Conservation (phyloP, 2,113 vertebrate species). For the Scortum barcoo region DNA sequence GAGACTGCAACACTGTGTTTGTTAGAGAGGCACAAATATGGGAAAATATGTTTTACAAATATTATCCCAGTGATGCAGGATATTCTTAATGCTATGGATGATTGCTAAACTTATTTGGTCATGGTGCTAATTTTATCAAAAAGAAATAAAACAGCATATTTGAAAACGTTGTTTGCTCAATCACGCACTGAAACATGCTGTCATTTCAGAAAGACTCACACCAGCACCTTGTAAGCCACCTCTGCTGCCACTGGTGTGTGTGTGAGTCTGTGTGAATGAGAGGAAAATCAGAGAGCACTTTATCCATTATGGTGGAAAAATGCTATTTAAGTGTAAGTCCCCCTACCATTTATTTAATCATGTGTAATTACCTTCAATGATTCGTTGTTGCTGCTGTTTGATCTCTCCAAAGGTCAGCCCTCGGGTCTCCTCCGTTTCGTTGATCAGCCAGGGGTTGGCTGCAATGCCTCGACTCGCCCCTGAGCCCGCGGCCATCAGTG, state of each 20-base stretch:
- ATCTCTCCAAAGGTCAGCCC: conserved; percentile 91
- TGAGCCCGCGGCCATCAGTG: conserved; percentile 86
- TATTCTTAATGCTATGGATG: not conserved
- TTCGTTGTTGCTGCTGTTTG: conserved; percentile 91
- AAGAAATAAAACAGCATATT: not conserved
- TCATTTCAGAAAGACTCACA: not conserved
- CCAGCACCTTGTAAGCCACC: not conserved
- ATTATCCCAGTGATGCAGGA: not conserved
- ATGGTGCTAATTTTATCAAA: not conserved
- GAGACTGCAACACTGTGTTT: not conserved
- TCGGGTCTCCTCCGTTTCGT: conserved; percentile 93
- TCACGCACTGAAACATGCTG: not conserved
- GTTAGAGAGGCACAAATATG: not conserved
- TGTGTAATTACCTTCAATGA: conserved; percentile 90
- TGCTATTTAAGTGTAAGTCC: not conserved
- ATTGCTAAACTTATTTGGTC: not conserved
- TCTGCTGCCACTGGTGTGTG: not conserved
- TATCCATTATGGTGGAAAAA: not conserved
- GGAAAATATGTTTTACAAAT: not conserved
- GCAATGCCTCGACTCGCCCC: conserved; percentile 71
- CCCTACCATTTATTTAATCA: not conserved
- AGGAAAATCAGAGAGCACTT: not conserved
- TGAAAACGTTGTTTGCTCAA: not conserved
- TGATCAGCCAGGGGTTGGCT: conserved; percentile 92
- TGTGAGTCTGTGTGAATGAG: not conserved